A percentile compares a stretch with the other conserved stretches of the same genome.
These are phyloP conservation scores for Macaria liturata DNA, from an alignment of 2,888 invertebrate species.

Conservation along the genomic window DNA sequence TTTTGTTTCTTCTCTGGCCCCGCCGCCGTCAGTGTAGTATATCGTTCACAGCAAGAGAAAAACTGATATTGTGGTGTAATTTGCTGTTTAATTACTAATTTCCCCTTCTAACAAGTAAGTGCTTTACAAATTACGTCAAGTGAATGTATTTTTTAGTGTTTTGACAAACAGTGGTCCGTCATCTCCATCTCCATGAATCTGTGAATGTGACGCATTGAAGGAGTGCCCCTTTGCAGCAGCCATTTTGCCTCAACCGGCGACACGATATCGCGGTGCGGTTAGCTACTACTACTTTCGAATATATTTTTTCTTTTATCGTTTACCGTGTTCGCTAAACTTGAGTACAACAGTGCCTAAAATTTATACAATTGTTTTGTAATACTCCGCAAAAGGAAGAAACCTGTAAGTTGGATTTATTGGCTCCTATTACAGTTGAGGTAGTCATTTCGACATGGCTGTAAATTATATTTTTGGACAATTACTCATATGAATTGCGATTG, in stretches of 20 bases:
- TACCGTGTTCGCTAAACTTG: slow-evolving; percentile 30
- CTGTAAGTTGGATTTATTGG: slow-evolving; percentile 61
- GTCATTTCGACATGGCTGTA: slow-evolving; percentile 47
- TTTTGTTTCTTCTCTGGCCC: slow-evolving; percentile 82
- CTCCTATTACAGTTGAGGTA: slow-evolving; percentile 50
- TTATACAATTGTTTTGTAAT: slow-evolving; percentile 23
- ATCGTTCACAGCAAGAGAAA: slow-evolving; percentile 83
- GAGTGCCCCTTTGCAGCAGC: slow-evolving; percentile 84
- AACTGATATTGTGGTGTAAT: slow-evolving; percentile 80
- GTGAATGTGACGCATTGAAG: slow-evolving; percentile 85
- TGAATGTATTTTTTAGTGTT: slow-evolving; percentile 59
- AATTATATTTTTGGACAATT: slow-evolving; percentile 57
- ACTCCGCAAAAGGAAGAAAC: slow-evolving; percentile 24
- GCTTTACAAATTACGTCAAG: slow-evolving; percentile 60
- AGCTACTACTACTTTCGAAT: slow-evolving; percentile 44
- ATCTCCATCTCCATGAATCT: slow-evolving; percentile 49
- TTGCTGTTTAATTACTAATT: slow-evolving; percentile 81
- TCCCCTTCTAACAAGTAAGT: slow-evolving; percentile 84
- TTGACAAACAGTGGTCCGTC: slow-evolving; percentile 47
- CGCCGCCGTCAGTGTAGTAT: slow-evolving; percentile 82
- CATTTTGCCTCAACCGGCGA: slow-evolving; percentile 83
- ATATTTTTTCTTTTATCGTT: slow-evolving; percentile 28
- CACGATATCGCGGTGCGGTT: slow-evolving; percentile 79
- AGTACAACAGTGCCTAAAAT: slow-evolving; percentile 23
- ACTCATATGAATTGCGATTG: slow-evolving; percentile 28